phyloP scores from a whole-genome alignment of 2,888 invertebrate genomes.

The Mythimna loreyi region DNA sequence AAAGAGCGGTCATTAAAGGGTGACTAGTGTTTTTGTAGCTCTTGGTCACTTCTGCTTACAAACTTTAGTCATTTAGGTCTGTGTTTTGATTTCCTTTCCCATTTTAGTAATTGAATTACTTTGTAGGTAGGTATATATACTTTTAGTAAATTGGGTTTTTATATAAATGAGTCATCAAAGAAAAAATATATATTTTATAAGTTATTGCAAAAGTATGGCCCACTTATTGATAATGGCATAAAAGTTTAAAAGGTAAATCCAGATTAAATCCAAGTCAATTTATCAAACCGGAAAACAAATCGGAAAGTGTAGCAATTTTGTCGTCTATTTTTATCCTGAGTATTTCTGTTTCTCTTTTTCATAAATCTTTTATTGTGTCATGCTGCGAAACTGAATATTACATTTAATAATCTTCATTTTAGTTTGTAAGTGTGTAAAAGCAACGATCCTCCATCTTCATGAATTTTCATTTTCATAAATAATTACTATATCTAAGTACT shows the following conservation, averaged over 20 bases:
- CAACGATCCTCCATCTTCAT: background rate
- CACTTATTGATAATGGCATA: background rate
- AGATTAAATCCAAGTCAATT: background rate
- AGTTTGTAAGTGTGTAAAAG: background rate
- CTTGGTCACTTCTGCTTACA: background rate
- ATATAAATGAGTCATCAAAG: background rate
- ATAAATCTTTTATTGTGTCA: background rate
- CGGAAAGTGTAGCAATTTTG: background rate
- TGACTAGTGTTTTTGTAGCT: background rate
- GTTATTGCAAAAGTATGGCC: background rate
- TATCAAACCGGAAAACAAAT: background rate
- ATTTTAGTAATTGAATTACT: constrained; percentile 6
- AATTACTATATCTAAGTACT: constrained; percentile 37
- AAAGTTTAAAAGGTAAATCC: background rate
- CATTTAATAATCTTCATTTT: background rate
- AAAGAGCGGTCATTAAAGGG: background rate
- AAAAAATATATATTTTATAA: background rate
- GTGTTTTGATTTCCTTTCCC: constrained; percentile 6
- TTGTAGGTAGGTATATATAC: background rate
- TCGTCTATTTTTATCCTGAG: background rate
- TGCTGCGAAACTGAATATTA: background rate
- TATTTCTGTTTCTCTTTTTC: background rate
- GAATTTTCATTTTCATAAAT: background rate
- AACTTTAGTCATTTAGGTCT: background rate
- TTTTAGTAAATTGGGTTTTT: background rate